Evolutionary conservation across 1,140 invertebrate species (phyloP), one percentile per base, ranked within the genome.

Genomic region (Tyrophagus putrescentiae): DNA sequence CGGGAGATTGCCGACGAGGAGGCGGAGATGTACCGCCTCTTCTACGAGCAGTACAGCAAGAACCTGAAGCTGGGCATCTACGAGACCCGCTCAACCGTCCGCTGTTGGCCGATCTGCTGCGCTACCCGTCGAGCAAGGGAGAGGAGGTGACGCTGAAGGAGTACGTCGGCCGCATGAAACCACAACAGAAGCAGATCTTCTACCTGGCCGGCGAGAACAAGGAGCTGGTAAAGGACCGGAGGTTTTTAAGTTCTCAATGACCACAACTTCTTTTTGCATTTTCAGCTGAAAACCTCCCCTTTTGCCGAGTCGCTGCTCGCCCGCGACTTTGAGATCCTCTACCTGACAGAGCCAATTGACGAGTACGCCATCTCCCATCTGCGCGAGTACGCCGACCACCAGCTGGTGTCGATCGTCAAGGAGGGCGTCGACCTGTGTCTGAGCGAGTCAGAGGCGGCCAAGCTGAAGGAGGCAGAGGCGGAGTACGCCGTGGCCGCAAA

Each of bases 11-110:
- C 63, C 18, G 61, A 61, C 34, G 63, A 65, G 34, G 83, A 85
- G 52, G 13, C 7, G 21, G 88, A 91, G 58, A 84, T 91, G 23
- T 97, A 90, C 70, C 80, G 86, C 1, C 82, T 84, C 65, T 98
- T 99, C 80, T 98, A 94, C 93, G 95, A 96, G 70, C 94, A 98
- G 73, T 99, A 91, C 75, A 94, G 91, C 42, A 98, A 94, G 45
- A 98, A 97, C 73, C 86, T 95, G 65, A 98, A 98, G 76, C 75
- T 98, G 60, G 95, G 96, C 44, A 81, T 96, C 21, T 93, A 98
- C 77, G 96, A 76, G 96, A 99, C 76, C 82, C 92, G 16, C 83
- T 85, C 54, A 99, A 99, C 76, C 80, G 94, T 54, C 90, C 88
- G 13, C 82, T 94, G 62, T 75, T 99, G 16, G 90, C 93, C 31